Evolutionary conservation across 2,888 invertebrate genomes (phyloP).

Genomic region (Aphidius colemani): DNA sequence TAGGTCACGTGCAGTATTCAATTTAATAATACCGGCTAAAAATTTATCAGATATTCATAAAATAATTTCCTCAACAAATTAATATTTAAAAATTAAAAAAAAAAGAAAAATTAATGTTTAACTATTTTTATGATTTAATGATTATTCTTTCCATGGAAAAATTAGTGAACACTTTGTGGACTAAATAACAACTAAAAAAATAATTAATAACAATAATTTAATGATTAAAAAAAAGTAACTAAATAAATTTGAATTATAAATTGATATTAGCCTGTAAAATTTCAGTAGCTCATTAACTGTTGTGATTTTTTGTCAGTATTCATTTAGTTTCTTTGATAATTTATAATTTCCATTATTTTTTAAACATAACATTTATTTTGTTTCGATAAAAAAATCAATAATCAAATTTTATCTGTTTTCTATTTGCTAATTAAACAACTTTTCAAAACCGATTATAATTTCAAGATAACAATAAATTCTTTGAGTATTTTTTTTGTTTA

Average conservation of each 20-base stretch:
- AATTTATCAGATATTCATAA: too few relatives aligned
- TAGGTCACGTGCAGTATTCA: background rate
- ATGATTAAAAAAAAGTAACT: conserved; percentile 11
- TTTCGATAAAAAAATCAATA: background rate
- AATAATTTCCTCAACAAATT: background rate
- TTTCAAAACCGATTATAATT: too few relatives aligned
- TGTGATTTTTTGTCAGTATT: background rate
- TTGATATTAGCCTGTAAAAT: background rate
- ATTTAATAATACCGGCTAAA: background rate
- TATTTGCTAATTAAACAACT: too few relatives aligned
- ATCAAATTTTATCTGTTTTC: too few relatives aligned
- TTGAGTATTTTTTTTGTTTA: background rate
- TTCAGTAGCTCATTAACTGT: background rate
- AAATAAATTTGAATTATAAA: conserved; percentile 5
- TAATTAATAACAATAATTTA: conserved; percentile 13
- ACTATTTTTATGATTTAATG: background rate
- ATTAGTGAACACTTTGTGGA: conserved; percentile 23
- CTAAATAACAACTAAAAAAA: conserved; percentile 5
- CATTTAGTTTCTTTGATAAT: background rate
- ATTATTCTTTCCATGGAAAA: background rate
- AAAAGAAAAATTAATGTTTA: background rate
- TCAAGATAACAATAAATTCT: background rate
- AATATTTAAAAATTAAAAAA: background rate
- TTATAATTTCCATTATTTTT: background rate
- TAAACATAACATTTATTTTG: background rate